phyloP scores from a whole-genome alignment of 2,113 vertebrate genomes.

The Callorhinus ursinus region DNA sequence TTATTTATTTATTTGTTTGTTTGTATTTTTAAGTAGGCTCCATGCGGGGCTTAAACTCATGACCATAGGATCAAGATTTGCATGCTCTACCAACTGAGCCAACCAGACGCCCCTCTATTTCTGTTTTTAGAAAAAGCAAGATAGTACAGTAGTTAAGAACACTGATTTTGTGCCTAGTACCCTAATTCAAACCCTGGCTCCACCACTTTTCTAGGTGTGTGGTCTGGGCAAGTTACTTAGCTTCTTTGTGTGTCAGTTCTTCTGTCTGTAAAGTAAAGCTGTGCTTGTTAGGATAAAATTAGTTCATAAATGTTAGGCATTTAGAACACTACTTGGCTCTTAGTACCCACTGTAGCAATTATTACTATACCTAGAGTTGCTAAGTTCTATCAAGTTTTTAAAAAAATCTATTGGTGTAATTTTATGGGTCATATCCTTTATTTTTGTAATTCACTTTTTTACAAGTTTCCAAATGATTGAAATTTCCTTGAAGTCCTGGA shows the following conservation, averaged over 20 bases:
- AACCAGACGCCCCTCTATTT: not conserved
- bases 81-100: not conserved
- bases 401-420: not conserved
- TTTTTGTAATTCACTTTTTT: not conserved
- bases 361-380: not conserved
- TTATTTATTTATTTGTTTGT: not conserved
- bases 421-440: not conserved
- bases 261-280: not conserved
- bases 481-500: not conserved
- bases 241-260: not conserved
- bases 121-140: constrained; percentile 10
- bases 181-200: not conserved
- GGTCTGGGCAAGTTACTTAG: not conserved
- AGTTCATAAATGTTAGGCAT: not conserved
- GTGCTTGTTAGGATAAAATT: not conserved
- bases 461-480: not conserved
- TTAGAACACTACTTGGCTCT: not conserved
- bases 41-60: not conserved
- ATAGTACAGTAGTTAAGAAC: not conserved
- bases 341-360: not conserved
- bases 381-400: not conserved
- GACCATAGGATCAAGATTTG: not conserved
- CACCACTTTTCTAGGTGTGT: not conserved
- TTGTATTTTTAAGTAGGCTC: not conserved
- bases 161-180: not conserved